Evolutionary conservation across 2,113 vertebrate species (phyloP).

Genomic region (Malurus cyaneus): DNA sequence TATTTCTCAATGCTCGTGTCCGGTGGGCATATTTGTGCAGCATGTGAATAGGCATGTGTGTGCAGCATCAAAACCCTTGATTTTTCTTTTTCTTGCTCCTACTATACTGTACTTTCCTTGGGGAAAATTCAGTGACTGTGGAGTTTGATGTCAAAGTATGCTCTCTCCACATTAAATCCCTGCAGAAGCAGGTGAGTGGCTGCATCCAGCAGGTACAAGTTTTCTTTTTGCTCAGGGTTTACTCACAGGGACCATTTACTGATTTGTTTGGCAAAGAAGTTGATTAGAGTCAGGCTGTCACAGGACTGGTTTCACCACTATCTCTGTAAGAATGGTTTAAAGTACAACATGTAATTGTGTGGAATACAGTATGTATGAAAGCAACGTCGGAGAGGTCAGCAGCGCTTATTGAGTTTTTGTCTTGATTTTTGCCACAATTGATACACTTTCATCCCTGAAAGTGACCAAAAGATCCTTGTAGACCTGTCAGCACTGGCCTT

Average conservation of each 20-base stretch:
- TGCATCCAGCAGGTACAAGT: rapidly evolving
- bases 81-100: background rate
- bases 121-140: background rate
- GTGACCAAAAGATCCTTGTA: background rate
- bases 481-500: background rate
- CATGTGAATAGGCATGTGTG: background rate
- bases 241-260: background rate
- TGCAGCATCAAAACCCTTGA: background rate
- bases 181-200: background rate
- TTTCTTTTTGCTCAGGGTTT: background rate
- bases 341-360: background rate
- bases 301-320: background rate
- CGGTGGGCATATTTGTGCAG: background rate
- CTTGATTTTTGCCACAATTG: background rate
- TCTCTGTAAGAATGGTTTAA: background rate
- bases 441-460: background rate
- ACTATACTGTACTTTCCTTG: background rate
- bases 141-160: background rate
- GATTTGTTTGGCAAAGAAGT: background rate
- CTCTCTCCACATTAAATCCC: background rate
- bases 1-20: background rate
- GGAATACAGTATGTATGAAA: background rate
- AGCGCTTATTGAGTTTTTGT: background rate
- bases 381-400: background rate
- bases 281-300: background rate